Evolutionary conservation across 2,888 invertebrate species (phyloP), one percentile per base, ranked within the genome.

Genomic region (Drosophila nigritarsus): DNA sequence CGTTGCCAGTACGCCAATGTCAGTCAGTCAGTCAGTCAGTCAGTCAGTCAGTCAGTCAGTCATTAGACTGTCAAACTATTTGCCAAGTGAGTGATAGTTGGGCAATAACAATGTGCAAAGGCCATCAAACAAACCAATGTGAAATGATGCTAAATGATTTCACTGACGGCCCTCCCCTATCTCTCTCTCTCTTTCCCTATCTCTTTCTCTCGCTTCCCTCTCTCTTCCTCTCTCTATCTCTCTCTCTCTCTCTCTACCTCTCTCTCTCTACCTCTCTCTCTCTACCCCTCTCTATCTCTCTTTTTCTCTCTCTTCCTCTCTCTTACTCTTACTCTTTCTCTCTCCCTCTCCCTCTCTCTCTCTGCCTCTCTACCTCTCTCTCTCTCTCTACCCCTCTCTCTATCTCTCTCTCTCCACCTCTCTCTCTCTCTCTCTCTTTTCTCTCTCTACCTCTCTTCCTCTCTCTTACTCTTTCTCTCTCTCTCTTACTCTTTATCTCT

Each of bases 131-230:
- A 20, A 51, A 60, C 24, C 24, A 63, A 64, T 59, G 72, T 63
- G 60, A 70, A 70, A 70, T 62, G 55, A 36, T 70, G 74, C 63
- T 78, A 61, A 77, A 66, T 53, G 78, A 69, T 73, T 77, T 78
- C 73, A 60, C 73, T 70, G 48, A 29, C 58, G 40, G 27, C n/a
- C 13, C 6, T 2, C 13, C 3, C 24, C 3, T 48, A 13, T 13
- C 20, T 24, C 24, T 24, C 24, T 24, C 2, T 2, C 24, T 24
- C 24, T 24, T 2, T 24, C 24, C 8, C n/a, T 8, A 7, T 29
- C 7, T 29, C 7, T 2, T 1, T 7, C 8, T 30, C 8, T 8
- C 24, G 7, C 1, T 29, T 29, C 29, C 1, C 1, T 30, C 30
- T 6, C 42, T 42, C 11, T 13, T 1, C 6, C 20, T 1, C 7